Percentiles rank a stretch among this genome's conserved stretches.
phyloP scores from a whole-genome alignment of 2,113 vertebrate genomes.

The Nothoprocta pentlandii region DNA sequence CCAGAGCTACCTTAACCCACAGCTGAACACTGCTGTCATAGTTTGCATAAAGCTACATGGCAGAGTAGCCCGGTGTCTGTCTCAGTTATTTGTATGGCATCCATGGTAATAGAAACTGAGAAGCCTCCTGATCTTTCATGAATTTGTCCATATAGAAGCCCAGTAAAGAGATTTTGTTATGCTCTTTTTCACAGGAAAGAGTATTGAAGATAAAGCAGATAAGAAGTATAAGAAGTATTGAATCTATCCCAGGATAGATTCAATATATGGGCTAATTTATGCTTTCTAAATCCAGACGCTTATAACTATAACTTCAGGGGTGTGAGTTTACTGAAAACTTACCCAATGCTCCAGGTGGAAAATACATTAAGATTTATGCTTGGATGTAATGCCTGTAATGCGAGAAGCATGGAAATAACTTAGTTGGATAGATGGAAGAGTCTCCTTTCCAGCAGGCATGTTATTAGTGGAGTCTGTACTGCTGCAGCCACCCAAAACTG shows the following conservation, averaged over 20 bases:
- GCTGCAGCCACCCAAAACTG: neutral
- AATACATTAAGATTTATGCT: slow-evolving; percentile 74
- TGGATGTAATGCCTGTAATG: slow-evolving; percentile 63
- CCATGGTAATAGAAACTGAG: slow-evolving; percentile 31
- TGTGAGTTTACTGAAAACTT: slow-evolving; percentile 47
- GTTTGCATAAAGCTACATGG: slow-evolving; percentile 28
- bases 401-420: slow-evolving; percentile 67
- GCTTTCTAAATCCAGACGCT: neutral
- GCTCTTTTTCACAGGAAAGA: neutral
- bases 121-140: slow-evolving; percentile 60
- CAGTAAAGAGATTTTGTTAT: neutral
- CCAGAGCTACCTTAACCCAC: slow-evolving; percentile 5
- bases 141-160: neutral
- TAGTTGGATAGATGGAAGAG: slow-evolving; percentile 27
- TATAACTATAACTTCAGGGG: neutral
- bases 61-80: neutral
- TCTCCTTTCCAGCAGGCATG: slow-evolving; percentile 50
- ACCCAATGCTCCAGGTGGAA: slow-evolving; percentile 55
- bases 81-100: slow-evolving; percentile 43
- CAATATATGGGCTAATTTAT: neutral
- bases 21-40: neutral
- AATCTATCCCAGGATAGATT: neutral
- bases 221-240: neutral
- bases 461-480: neutral
- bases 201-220: neutral